Base-by-base conservation (phyloP, 1,140 invertebrate genomes). In the Aculops lycopersici region DNA sequence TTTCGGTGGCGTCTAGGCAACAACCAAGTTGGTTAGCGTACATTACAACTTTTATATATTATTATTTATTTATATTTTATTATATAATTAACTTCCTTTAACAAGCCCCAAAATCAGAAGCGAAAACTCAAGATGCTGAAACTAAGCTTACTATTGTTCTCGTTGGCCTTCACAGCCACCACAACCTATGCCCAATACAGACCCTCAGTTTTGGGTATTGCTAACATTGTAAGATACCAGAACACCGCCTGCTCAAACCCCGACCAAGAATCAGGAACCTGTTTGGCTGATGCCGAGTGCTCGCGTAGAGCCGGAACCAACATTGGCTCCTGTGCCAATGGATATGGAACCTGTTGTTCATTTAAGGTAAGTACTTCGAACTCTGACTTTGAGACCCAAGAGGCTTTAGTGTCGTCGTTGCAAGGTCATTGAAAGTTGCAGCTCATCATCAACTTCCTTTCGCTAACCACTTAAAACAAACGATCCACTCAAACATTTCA, bases 321-420 rank as follows among this genome's bases (percentile, higher is more conserved):
- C 5, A 61, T 66, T 47, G 69, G 69, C n/a, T 51, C 57, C 4
- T 76, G 74, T 56, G 72, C 71, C 17, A 64, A 68, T 49, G 71
- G 71, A 16, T 70, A 68, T 50, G 72, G 75, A 1, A 73, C 78
- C n/a, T 81, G 77, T 51, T 81, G 77, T 44, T 42, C 40, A 31
- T 48, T 40, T 16, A 44, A 46, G 14, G 20, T 41, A 42, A 43
- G 38, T 19, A 16, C 37, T 45, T 41, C 20, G n/a, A n/a, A n/a
- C n/a, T n/a, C 4, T 21, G 17, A 43, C 14, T 42, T 13, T n/a
- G n/a, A 16, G 21, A 21, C 36, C 19, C 4, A 5, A 40, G 16
- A 36, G 20, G 8, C 36, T 40, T 35, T 38, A 0, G 15, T 40
- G 18, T 2, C 15, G 13, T 35, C 3, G 21, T 40, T 37, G n/a